Conservation (phyloP, 2,888 invertebrate genomes). For the Crocallis elinguaria region DNA sequence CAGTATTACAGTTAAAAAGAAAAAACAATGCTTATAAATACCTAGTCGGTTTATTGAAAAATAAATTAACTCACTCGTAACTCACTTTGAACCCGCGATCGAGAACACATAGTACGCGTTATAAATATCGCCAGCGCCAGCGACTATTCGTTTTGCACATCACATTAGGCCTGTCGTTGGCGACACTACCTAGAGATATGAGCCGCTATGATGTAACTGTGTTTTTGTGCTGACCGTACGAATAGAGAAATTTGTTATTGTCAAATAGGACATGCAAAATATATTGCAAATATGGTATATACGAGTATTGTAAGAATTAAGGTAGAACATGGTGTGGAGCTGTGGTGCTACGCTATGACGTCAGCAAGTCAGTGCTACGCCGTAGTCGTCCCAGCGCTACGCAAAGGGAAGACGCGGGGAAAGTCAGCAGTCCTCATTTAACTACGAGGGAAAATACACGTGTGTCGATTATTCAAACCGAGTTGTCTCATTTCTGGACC, state of each 20-base stretch:
- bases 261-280: constrained; percentile 22
- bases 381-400: too few species aligned
- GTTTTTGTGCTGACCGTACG: constrained; percentile 47
- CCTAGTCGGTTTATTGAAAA: too few species aligned
- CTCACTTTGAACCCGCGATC: neutral
- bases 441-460: too few species aligned
- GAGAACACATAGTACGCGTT: constrained; percentile 18
- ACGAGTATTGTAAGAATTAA: neutral
- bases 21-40: too few species aligned
- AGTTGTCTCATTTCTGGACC: too few species aligned
- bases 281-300: neutral
- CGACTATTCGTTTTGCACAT: constrained; percentile 64
- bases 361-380: too few species aligned
- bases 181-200: constrained; percentile 54
- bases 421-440: too few species aligned
- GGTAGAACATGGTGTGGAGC: too few species aligned
- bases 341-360: too few species aligned
- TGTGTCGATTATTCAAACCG: too few species aligned
- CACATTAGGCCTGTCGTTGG: constrained; percentile 63
- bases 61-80: neutral
- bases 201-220: constrained; percentile 41
- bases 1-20: too few species aligned
- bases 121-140: constrained; percentile 23
- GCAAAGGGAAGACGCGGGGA: too few species aligned
- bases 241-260: constrained; percentile 36